Evolutionary conservation across 2,888 invertebrate genomes (phyloP), one percentile per base, ranked within the genome.

Genomic region (Dasysyrphus albostriatus): DNA sequence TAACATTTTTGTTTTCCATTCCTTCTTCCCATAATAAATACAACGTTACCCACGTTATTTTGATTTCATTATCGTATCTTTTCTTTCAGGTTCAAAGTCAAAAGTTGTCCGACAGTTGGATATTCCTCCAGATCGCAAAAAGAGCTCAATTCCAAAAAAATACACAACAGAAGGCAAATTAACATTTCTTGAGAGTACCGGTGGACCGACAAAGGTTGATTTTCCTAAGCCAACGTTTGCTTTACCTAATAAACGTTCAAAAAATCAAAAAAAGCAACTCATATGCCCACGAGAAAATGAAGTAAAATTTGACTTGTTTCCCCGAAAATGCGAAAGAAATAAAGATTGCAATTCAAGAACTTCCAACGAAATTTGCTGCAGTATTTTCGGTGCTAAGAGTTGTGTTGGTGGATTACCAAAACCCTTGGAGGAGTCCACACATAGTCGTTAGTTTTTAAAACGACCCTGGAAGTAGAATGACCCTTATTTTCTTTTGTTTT

Each of bases 381-480:
- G 92, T n/a, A 91, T 92, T 59, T 93, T 93, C 59, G 92, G 92
- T 3, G 90, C 93, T 51, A 93, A 93, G 56, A 94, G 94, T 89
- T 95, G 95, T 89, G 93, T 95, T 59, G 93, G 94, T 88, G 95
- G 95, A 12, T 93, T 94, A 34, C 93, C 94, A 5, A 94, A 95
- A 76, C 95, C 95, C 0, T 93, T 91, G 34, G 91, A 92, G 77
- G 92, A 92, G 77, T 88, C 90, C 3, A 88, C 90, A 16, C 92
- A 92, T 84, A 88, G 90, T 88, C 92, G 92, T 92, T 80, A 88
- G 91, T 89, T 69, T 37, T 5, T 0, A 47, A 2, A 2, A 9
- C 8, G 9, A 1, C 3, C 12, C 19, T 39, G 1, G 16, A 58
- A 37, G 16, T 9, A 39, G 2, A 34, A 1, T 10, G 3, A 39